Evolutionary conservation across 2,113 vertebrate species (phyloP).

Genomic region (Falco punctatus): DNA sequence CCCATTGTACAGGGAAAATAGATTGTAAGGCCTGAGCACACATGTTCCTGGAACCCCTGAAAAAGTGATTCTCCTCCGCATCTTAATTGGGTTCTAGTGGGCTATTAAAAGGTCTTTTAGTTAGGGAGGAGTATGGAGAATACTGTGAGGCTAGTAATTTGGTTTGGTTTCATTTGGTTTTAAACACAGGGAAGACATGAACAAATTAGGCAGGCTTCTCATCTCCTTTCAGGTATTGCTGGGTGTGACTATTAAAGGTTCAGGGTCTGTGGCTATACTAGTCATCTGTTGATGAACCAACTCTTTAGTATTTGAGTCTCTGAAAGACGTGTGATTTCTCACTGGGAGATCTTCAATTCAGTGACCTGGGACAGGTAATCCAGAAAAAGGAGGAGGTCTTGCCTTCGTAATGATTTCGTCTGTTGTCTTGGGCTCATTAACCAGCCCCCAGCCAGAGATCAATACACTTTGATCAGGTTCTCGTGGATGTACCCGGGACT

Average conservation of each 20-base stretch:
- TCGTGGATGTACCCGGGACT: neutral
- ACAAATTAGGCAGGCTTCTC: neutral
- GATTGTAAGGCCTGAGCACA: neutral
- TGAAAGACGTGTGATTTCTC: neutral
- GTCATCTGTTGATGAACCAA: neutral
- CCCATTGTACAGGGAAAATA: neutral
- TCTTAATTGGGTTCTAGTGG: neutral
- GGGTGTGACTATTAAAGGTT: neutral
- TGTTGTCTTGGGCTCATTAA: neutral
- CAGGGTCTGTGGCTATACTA: neutral
- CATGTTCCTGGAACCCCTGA: neutral
- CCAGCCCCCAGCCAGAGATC: neutral
- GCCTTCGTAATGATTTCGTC: neutral
- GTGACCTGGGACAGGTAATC: neutral
- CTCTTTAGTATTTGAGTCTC: neutral
- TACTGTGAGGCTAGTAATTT: neutral
- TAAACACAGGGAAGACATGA: neutral
- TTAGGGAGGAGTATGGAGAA: neutral
- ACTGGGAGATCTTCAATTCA: neutral
- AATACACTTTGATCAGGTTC: neutral
- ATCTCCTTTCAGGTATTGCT: neutral
- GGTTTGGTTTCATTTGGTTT: neutral
- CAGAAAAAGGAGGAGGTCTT: neutral
- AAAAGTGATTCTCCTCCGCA: neutral
- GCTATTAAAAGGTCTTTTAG: neutral